These are phyloP conservation scores for Nasua narica DNA, from an alignment of 2,797 vertebrate species.

Conservation along the genomic window DNA sequence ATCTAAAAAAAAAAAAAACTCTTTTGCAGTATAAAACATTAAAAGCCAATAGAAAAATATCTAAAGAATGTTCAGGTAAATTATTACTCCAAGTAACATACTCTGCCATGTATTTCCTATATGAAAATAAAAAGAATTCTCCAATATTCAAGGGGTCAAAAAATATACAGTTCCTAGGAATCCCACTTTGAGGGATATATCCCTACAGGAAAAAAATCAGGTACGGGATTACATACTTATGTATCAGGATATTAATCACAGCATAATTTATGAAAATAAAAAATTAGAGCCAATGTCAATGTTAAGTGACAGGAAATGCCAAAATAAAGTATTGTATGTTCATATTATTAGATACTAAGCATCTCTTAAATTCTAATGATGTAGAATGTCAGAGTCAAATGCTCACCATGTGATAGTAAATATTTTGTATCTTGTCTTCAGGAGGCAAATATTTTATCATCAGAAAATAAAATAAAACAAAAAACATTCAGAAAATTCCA, in stretches of 20 bases:
- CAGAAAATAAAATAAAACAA: slow-evolving; percentile 25
- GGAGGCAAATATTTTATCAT: slow-evolving; percentile 35
- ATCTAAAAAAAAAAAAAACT: not conserved
- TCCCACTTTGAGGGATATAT: not conserved
- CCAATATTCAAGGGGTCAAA: not conserved
- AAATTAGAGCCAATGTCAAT: not conserved
- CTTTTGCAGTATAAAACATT: not conserved
- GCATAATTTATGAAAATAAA: slow-evolving; percentile 29
- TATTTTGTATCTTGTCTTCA: not conserved
- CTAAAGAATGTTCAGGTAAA: not conserved
- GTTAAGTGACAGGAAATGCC: slow-evolving; percentile 4
- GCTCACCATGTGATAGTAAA: not conserved
- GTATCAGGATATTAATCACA: not conserved
- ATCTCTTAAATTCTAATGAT: slow-evolving; percentile 34
- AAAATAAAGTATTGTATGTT: not conserved
- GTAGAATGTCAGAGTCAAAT: not conserved
- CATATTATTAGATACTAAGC: not conserved
- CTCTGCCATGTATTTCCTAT: not conserved
- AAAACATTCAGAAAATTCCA: slow-evolving; percentile 19
- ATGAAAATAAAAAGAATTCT: slow-evolving; percentile 27
- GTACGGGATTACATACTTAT: slow-evolving; percentile 3
- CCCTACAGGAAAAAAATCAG: not conserved
- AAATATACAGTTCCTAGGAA: not conserved
- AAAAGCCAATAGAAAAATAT: not conserved
- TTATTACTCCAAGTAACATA: not conserved